A percentile compares a stretch with the other conserved stretches of the same genome.
Conservation (phyloP, 92 coral and sea anemone genomes). For the Zoanthus sociatus region DNA sequence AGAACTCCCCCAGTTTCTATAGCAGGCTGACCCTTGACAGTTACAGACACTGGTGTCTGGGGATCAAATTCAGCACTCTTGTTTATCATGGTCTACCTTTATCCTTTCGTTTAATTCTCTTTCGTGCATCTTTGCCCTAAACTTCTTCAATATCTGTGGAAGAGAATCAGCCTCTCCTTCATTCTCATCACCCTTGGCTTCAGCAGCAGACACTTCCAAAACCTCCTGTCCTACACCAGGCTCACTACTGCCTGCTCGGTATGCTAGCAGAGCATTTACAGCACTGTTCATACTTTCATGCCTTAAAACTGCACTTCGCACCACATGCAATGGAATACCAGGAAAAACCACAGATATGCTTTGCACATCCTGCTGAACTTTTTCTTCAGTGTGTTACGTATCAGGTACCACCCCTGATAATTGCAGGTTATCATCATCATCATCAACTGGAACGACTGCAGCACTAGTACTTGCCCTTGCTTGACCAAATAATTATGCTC, state of each 20-base stretch:
- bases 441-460: conserved; percentile 18
- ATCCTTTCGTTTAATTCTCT: conserved; percentile 51
- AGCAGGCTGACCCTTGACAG: conserved; percentile 62
- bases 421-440: conserved; percentile 29
- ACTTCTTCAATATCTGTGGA: conserved; percentile 55
- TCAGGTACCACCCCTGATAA: conserved; percentile 26
- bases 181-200: conserved; percentile 11
- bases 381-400: conserved; percentile 15
- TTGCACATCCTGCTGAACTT: conserved; percentile 21
- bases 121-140: conserved; percentile 44
- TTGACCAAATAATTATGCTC: conserved; percentile 15
- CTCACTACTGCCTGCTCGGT: conserved; percentile 31
- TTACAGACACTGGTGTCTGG: conserved; percentile 47
- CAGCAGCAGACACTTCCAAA: conserved; percentile 27
- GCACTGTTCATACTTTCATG: conserved; percentile 6
- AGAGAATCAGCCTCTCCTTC: conserved; percentile 42
- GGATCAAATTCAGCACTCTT: conserved; percentile 69
- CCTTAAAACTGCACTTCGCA: conserved; percentile 18
- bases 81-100: conserved; percentile 67
- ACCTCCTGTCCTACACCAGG: conserved; percentile 20
- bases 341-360: conserved; percentile 16
- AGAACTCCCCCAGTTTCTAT: conserved; percentile 66
- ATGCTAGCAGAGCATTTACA: conserved; percentile 11
- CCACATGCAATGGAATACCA: conserved; percentile 18
- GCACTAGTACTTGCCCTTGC: conserved; percentile 25